Percentiles rank a stretch among this genome's conserved stretches.
Evolutionary conservation across 92 coral and sea anemone species (phyloP).

Genomic region (Epizoanthus scotinus): DNA sequence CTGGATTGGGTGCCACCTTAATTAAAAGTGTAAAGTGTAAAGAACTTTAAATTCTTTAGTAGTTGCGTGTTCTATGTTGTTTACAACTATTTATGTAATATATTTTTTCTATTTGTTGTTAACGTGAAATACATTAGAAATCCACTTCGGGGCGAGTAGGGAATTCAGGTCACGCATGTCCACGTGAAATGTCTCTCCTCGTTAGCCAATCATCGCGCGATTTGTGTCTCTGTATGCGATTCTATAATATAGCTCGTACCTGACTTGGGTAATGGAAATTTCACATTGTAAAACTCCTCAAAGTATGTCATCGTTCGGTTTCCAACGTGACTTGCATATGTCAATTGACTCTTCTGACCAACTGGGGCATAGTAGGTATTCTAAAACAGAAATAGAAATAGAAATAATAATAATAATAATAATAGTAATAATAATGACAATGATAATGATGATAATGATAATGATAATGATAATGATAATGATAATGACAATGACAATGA

Average conservation of each 20-base stretch:
- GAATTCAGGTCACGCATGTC: too few relatives aligned
- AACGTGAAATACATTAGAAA: too few relatives aligned
- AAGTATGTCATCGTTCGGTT: conserved; percentile 66
- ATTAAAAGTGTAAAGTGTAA: too few relatives aligned
- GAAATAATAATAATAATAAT: not conserved
- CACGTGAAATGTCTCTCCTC: too few relatives aligned
- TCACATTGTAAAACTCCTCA: conserved; percentile 72
- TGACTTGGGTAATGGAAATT: conserved; percentile 87
- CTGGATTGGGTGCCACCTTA: too few relatives aligned
- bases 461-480: not conserved
- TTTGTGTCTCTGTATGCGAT: not conserved
- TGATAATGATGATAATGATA: not conserved
- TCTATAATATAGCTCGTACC: conserved; percentile 57
- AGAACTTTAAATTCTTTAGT: too few relatives aligned
- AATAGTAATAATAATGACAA: not conserved
- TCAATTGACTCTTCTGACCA: conserved; percentile 81
- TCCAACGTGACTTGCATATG: conserved; percentile 68
- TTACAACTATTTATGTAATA: too few relatives aligned
- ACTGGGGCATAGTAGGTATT: conserved; percentile 87
- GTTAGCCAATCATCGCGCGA: too few relatives aligned
- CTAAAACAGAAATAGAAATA: conserved; percentile 39
- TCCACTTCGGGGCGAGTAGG: too few relatives aligned
- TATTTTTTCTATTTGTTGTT: too few relatives aligned
- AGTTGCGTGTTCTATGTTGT: too few relatives aligned
- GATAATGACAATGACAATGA: not conserved